Conservation (phyloP, 2,888 invertebrate species). For the Lycaena phlaeas region DNA sequence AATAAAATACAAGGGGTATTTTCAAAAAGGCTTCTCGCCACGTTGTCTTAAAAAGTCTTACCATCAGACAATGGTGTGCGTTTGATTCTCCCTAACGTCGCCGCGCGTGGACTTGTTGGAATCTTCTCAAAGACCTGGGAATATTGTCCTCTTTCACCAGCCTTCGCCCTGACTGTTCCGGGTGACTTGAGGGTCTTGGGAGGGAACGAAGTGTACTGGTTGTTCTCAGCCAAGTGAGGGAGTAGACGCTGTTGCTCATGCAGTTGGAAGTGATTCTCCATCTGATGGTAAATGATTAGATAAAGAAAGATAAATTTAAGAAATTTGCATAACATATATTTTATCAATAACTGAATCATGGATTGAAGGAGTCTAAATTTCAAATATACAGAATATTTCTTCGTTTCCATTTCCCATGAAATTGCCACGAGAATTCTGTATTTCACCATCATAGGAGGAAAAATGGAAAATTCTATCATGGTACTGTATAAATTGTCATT, state of each 20-base stretch:
- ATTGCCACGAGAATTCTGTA: no score
- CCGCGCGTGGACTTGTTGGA: constrained; percentile 66
- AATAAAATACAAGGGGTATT: no score
- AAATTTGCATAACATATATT: no score
- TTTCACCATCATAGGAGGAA: no score
- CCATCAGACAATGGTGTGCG: constrained; percentile 31
- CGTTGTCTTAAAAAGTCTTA: no score
- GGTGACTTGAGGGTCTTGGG: constrained; percentile 43
- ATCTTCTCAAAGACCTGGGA: constrained; percentile 73
- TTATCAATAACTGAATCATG: no score
- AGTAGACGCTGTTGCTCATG: constrained; percentile 64
- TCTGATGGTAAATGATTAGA: constrained; percentile 24
- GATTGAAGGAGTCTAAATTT: no score
- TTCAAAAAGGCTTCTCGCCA: no score
- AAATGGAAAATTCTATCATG: no score
- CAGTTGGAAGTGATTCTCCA: constrained; percentile 62
- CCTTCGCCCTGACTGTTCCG: constrained; percentile 50
- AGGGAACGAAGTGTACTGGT: constrained; percentile 65
- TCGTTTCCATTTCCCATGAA: no score
- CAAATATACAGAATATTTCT: no score
- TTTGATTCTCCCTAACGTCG: constrained; percentile 54
- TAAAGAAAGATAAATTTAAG: background rate
- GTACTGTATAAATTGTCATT: no score
- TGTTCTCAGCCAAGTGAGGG: constrained; percentile 53
- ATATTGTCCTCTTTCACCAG: constrained; percentile 64